phyloP scores from a whole-genome alignment of 2,113 vertebrate species.

The Egretta garzetta region DNA sequence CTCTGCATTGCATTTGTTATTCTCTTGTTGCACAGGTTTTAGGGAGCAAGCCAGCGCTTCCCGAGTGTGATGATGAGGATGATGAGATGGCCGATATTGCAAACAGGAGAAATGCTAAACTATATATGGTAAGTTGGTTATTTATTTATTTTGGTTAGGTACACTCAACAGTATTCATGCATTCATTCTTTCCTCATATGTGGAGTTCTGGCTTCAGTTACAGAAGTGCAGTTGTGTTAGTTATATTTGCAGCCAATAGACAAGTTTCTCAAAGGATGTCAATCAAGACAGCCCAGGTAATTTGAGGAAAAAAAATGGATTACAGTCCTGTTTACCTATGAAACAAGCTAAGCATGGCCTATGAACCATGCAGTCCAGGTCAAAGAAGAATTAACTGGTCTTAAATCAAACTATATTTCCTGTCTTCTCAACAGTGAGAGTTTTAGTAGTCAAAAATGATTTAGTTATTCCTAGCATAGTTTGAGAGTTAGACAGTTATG shows the following conservation, averaged over 20 bases:
- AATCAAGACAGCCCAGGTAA: neutral
- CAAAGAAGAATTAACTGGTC: neutral
- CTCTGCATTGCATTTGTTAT: neutral
- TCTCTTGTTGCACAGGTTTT: conserved; percentile 77
- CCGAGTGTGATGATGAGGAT: conserved; percentile 72
- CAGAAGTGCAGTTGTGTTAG: neutral
- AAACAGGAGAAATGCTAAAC: conserved; percentile 88
- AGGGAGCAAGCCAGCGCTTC: conserved; percentile 81
- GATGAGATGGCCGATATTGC: conserved; percentile 83
- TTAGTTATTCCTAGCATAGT: neutral
- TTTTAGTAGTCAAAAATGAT: neutral
- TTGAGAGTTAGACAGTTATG: neutral
- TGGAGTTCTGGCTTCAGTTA: neutral
- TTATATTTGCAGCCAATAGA: neutral
- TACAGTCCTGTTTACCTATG: neutral
- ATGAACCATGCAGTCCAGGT: neutral
- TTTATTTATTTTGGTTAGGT: neutral
- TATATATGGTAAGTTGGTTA: conserved; percentile 83
- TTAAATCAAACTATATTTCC: neutral
- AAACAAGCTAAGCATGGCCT: neutral
- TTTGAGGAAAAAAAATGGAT: neutral
- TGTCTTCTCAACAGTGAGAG: neutral
- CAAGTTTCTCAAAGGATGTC: neutral
- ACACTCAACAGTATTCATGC: neutral
- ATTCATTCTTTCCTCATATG: neutral